phyloP scores from a whole-genome alignment of 2,888 invertebrate species.

The Tricholauxania praeusta region DNA sequence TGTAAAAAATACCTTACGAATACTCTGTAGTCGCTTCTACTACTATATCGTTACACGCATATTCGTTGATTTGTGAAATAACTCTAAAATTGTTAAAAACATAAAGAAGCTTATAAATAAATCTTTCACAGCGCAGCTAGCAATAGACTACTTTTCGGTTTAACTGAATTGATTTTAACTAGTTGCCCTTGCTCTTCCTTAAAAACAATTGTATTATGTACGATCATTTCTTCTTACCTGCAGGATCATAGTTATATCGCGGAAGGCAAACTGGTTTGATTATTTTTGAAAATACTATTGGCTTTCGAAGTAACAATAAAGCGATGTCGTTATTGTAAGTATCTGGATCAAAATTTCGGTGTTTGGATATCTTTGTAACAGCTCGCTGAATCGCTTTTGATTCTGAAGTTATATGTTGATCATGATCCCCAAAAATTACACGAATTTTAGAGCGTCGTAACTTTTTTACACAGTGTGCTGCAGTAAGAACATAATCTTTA shows the following conservation, averaged over 20 bases:
- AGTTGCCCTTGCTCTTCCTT: no score
- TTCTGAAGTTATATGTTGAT: slow-evolving; percentile 83
- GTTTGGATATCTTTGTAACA: slow-evolving; percentile 81
- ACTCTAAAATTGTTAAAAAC: no score
- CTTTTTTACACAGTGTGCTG: slow-evolving; percentile 86
- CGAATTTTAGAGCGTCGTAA: slow-evolving; percentile 84
- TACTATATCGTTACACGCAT: no score
- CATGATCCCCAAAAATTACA: slow-evolving; percentile 86
- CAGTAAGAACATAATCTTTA: slow-evolving; percentile 86
- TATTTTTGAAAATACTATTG: slow-evolving; percentile 77
- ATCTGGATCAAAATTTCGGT: slow-evolving; percentile 86
- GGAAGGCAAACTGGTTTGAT: slow-evolving; percentile 82
- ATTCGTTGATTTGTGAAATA: no score
- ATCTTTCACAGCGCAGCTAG: no score
- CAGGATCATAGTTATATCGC: slow-evolving; percentile 67
- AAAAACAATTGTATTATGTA: no score
- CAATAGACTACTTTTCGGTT: no score
- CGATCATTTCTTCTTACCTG: slow-evolving; percentile 68
- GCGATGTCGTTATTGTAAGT: slow-evolving; percentile 91
- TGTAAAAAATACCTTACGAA: no score
- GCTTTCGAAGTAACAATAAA: slow-evolving; percentile 80
- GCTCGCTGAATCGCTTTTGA: slow-evolving; percentile 85
- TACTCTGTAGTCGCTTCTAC: no score
- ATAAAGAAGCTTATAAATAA: no score
- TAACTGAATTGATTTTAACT: no score